A percentile compares a stretch with the other conserved stretches of the same genome.
These are phyloP conservation scores for Haemorhous mexicanus DNA, from an alignment of 2,113 vertebrate species.

Conservation along the genomic window DNA sequence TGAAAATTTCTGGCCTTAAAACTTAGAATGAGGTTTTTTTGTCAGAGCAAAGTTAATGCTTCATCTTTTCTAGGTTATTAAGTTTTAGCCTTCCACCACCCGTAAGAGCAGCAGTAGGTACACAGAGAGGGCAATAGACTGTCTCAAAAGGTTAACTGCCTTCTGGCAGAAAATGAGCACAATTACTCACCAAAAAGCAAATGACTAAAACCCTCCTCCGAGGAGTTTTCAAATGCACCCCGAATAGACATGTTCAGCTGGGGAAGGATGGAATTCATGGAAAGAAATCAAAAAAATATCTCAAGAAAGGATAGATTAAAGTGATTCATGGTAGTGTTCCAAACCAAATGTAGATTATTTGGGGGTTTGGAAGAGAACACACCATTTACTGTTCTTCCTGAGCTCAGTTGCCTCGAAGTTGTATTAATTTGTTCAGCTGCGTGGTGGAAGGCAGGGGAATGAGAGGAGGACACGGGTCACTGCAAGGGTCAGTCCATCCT, in stretches of 20 bases:
- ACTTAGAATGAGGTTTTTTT: conserved; percentile 40
- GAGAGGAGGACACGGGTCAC: not conserved
- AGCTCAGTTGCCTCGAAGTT: not conserved
- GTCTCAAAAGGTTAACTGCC: conserved; percentile 63
- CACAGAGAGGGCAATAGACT: conserved; percentile 58
- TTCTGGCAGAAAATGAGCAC: conserved; percentile 54
- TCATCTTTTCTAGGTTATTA: conserved; percentile 64
- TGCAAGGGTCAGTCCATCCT: not conserved
- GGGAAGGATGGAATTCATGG: not conserved
- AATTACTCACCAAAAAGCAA: conserved; percentile 61
- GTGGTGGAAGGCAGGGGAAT: not conserved
- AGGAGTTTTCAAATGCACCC: conserved; percentile 10
- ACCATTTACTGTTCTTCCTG: not conserved
- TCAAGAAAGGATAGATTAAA: not conserved
- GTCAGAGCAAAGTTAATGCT: conserved; percentile 15
- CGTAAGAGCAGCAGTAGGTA: conserved; percentile 37
- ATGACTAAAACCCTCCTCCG: conserved; percentile 10
- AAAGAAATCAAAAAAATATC: conserved; percentile 19
- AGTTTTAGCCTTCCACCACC: conserved; percentile 35
- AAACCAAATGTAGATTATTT: conserved; percentile 15
- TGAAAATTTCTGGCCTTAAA: conserved; percentile 40
- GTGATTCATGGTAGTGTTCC: not conserved
- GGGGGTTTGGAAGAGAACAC: not conserved
- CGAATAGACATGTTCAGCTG: not conserved
- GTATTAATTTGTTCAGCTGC: not conserved